phyloP scores from a whole-genome alignment of 64 coral and sea anemone genomes.

The Montipora foliosa region DNA sequence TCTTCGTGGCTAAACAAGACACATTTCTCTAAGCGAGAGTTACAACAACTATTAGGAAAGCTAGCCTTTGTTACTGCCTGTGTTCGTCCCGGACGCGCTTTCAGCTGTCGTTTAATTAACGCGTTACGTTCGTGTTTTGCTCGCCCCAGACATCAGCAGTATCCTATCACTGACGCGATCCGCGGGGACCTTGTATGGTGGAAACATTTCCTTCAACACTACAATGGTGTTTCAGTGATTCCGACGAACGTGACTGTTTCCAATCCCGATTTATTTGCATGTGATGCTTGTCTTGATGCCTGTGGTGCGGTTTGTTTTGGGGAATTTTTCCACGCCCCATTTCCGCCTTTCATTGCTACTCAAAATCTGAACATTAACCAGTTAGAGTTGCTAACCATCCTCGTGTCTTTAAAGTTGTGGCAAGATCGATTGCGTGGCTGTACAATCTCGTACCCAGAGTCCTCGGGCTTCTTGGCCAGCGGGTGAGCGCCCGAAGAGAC shows the following conservation, averaged over 20 bases:
- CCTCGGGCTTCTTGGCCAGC: too few species aligned
- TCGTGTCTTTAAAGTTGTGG: constrained; percentile 50
- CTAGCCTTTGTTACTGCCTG: constrained; percentile 51
- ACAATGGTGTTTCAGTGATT: constrained; percentile 69
- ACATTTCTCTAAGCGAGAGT: constrained; percentile 5
- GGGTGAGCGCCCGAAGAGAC: too few species aligned
- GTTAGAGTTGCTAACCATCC: constrained; percentile 51
- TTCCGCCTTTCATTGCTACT: constrained; percentile 27
- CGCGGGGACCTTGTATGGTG: constrained; percentile 56
- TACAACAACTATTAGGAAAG: constrained; percentile 45
- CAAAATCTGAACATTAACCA: constrained; percentile 46
- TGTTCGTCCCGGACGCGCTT: constrained; percentile 67
- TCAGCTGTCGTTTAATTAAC: constrained; percentile 64
- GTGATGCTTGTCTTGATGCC: constrained; percentile 28
- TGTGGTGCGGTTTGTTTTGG: constrained; percentile 66
- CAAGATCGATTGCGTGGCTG: neutral
- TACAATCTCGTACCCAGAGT: too few species aligned
- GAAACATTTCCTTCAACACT: constrained; percentile 52
- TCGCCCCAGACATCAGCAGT: neutral
- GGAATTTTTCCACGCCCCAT: constrained; percentile 37
- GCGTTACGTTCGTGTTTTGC: constrained; percentile 18
- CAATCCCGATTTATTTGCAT: constrained; percentile 60
- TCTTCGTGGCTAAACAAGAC: constrained; percentile 25
- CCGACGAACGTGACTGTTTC: constrained; percentile 30
- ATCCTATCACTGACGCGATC: constrained; percentile 24